Conservation (phyloP, 1,140 invertebrate genomes). For the Temnothorax curvispinosus region DNA sequence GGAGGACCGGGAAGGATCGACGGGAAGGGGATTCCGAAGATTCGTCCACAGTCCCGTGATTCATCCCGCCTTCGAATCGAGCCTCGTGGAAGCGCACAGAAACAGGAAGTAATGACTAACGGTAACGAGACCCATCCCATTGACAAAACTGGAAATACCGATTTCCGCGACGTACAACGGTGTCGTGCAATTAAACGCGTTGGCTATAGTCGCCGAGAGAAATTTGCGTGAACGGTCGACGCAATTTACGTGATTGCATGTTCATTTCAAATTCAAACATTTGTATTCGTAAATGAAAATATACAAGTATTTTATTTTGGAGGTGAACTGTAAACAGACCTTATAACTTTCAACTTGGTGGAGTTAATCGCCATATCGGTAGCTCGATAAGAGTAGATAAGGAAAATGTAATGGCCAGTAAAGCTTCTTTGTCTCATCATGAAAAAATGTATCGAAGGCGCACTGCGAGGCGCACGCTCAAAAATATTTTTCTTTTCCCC, state of each 20-base stretch:
- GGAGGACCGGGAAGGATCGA: no score
- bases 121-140: conserved; percentile 18
- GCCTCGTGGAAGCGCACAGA: not conserved
- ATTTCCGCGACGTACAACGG: not conserved
- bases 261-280: not conserved
- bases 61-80: conserved; percentile 41
- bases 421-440: not conserved
- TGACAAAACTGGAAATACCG: conserved; percentile 40
- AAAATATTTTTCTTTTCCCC: not conserved
- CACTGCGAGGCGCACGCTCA: no score
- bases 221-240: not conserved
- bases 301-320: not conserved
- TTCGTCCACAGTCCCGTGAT: conserved; percentile 64
- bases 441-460: not conserved
- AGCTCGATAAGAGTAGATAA: conserved; percentile 14
- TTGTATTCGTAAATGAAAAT: not conserved
- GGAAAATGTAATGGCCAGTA: not conserved
- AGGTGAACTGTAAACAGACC: not conserved
- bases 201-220: not conserved
- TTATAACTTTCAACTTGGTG: not conserved
- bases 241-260: not conserved
- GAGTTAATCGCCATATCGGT: not conserved
- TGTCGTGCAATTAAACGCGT: not conserved
- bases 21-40: conserved; percentile 24
- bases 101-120: conserved; percentile 70